phyloP scores from a whole-genome alignment of 2,113 vertebrate genomes.

The Oophaga pumilio region DNA sequence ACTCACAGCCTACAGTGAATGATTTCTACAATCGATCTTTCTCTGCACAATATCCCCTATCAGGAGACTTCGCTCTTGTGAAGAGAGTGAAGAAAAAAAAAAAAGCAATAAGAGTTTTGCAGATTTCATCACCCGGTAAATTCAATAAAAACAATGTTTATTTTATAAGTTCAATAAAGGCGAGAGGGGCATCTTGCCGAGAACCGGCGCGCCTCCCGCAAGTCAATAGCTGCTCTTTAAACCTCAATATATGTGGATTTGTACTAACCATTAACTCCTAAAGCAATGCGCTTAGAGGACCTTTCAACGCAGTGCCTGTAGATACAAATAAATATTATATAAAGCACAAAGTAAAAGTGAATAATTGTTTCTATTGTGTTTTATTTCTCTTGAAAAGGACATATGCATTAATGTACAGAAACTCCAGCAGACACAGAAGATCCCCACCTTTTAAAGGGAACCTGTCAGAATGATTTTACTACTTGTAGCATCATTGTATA shows the following conservation, averaged over 20 bases:
- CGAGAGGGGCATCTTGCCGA: slow-evolving; percentile 28
- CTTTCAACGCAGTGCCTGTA: not conserved
- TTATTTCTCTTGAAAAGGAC: not conserved
- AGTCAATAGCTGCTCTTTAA: slow-evolving; percentile 48
- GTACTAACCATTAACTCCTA: slow-evolving; percentile 28
- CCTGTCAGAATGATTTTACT: too few species aligned
- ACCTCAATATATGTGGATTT: slow-evolving; percentile 40
- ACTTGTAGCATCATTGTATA: too few species aligned
- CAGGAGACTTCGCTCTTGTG: slow-evolving; percentile 33
- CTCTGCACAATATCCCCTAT: slow-evolving; percentile 34
- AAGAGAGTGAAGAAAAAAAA: slow-evolving; percentile 7
- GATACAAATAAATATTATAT: not conserved
- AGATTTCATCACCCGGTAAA: slow-evolving; percentile 47
- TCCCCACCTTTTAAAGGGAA: too few species aligned
- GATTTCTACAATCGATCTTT: slow-evolving; percentile 40
- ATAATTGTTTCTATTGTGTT: not conserved
- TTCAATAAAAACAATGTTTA: slow-evolving; percentile 55
- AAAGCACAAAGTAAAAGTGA: not conserved
- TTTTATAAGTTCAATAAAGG: slow-evolving; percentile 52
- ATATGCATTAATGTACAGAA: not conserved
- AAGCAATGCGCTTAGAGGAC: not conserved
- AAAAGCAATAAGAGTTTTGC: slow-evolving; percentile 49
- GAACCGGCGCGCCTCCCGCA: slow-evolving; percentile 17
- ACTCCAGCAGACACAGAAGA: too few species aligned
- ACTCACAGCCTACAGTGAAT: not conserved